Conservation (phyloP, 2,888 invertebrate genomes). For the Miltochrista miniata region DNA sequence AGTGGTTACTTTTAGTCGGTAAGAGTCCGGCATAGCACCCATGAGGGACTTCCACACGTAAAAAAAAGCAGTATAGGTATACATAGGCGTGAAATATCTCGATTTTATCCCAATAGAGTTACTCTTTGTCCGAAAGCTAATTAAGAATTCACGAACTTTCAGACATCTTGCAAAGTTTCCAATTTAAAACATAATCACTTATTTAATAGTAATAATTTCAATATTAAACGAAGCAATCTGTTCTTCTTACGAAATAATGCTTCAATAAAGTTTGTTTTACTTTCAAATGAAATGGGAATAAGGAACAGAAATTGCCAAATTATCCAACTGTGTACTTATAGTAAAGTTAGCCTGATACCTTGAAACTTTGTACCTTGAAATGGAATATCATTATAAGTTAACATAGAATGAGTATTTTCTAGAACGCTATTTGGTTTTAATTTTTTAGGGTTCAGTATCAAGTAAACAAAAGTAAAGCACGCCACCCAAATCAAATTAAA, state of each 20-base stretch:
- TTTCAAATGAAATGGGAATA: slow-evolving; percentile 31
- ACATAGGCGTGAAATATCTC: too few species aligned
- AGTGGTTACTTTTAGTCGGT: too few species aligned
- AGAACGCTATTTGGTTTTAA: too few species aligned
- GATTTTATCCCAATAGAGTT: too few species aligned
- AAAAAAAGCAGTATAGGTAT: too few species aligned
- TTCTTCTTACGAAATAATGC: slow-evolving; percentile 29
- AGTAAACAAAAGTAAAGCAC: too few species aligned
- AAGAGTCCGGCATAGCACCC: too few species aligned
- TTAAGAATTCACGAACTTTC: background rate
- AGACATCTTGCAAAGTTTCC: background rate
- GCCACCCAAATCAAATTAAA: too few species aligned
- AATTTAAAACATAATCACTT: slow-evolving; percentile 4
- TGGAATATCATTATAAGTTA: background rate
- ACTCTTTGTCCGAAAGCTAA: too few species aligned
- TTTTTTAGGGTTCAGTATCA: too few species aligned
- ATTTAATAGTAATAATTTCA: slow-evolving; percentile 4
- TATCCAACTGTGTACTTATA: slow-evolving; percentile 1
- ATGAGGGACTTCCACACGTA: too few species aligned
- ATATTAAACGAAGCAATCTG: slow-evolving; percentile 9
- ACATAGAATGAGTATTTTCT: too few species aligned
- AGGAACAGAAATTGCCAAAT: slow-evolving; percentile 11
- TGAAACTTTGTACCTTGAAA: background rate
- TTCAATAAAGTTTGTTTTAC: slow-evolving; percentile 15
- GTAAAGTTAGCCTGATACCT: background rate